Evolutionary conservation across 2,888 invertebrate species (phyloP), one percentile per base, ranked within the genome.

Genomic region (Unio pictorum): DNA sequence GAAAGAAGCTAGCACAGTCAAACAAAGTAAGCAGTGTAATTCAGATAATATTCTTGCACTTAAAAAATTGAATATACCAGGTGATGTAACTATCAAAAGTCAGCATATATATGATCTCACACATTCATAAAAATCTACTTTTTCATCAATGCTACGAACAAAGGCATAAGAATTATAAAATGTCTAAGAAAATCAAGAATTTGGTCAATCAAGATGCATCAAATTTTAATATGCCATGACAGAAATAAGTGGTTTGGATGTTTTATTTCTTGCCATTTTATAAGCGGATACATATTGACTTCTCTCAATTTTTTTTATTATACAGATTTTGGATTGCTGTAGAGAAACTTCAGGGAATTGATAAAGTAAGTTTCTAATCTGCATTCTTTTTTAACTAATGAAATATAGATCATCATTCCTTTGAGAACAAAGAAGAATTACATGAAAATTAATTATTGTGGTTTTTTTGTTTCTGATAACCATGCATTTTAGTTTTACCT

Each of bases 281-380:
- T n/a, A 26, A 17, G 20, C 26, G 18, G 17, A 59, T 59, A 59
- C 26, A 26, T 11, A 59, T 15, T 59, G 20, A 59, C 26, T 23
- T 59, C 11, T 45, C 15, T 11, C 45, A 45, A 5, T 61, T 61
- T 18, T 64, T 69, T 58, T 73, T 78, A 23, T 23, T 23, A 23
- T 23, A 56, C 73, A 89, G 95, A 0, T 96, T 94, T 79, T 96
- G 96, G 94, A 93, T 93, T 82, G 95, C 95, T 0, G 95, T 96
- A 0, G 96, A 96, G 85, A 95, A 96, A 89, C 90, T 97, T 74
- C 93, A 95, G 76, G 92, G 93, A 69, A 76, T 82, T 55, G 79
- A 81, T 55, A 83, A 86, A 81, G 87, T 87, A 77, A 68, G 72
- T 66, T 55, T 58, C 17, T 45, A 5, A n/a, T 60, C 11, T 23